Evolutionary conservation across 2,113 vertebrate genomes (phyloP).

Genomic region (Orcinus orca): DNA sequence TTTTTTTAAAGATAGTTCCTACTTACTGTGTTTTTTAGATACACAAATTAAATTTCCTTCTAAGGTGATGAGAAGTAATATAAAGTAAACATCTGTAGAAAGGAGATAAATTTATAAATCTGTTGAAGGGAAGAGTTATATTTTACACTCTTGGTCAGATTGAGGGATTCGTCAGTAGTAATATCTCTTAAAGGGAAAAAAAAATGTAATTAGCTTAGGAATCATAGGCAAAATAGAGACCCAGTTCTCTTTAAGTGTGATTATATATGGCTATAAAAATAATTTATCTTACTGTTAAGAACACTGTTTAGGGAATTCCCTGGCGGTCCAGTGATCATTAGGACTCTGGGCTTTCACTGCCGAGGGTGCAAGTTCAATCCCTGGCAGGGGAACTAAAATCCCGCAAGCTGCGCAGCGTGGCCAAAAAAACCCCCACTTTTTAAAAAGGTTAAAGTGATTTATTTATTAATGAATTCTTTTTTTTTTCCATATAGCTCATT

Average conservation of each 20-base stretch:
- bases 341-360: not conserved
- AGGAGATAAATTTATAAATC: not conserved
- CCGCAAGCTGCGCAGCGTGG: not conserved
- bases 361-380: not conserved
- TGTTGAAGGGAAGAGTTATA: not conserved
- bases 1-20: not conserved
- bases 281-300: constrained; percentile 25
- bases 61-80: not conserved
- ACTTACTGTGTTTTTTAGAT: not conserved
- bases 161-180: not conserved
- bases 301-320: not conserved
- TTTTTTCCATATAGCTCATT: not conserved
- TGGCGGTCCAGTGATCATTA: not conserved
- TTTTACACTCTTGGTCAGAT: not conserved
- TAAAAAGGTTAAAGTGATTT: constrained; percentile 31
- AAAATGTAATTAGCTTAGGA: not conserved
- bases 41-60: not conserved
- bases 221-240: not conserved
- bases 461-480: not conserved
- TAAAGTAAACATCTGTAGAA: not conserved
- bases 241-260: not conserved
- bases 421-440: not conserved
- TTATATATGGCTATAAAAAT: not conserved
- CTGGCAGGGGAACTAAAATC: not conserved
- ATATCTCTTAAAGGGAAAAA: not conserved